These are phyloP conservation scores for Herminia tarsipennalis DNA, from an alignment of 2,888 invertebrate genomes.

Conservation along the genomic window DNA sequence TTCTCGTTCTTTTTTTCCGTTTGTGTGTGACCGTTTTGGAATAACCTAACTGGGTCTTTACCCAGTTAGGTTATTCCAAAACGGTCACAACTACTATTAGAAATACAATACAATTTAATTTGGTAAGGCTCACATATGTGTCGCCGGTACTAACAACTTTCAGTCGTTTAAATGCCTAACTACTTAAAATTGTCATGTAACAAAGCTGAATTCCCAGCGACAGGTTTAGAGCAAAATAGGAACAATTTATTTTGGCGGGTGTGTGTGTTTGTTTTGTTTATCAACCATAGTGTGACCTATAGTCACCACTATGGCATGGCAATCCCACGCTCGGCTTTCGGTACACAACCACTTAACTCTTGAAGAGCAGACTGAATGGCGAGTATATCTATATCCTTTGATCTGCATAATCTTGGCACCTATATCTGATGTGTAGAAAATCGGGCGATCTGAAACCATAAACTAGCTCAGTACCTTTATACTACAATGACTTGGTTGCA, in stretches of 20 bases:
- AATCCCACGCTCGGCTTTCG: slow-evolving; percentile 67
- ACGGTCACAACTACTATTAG: too few relatives aligned
- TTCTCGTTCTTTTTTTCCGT: too few relatives aligned
- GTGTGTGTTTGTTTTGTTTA: slow-evolving; percentile 72
- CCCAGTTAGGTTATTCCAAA: neutral
- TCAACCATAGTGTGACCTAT: slow-evolving; percentile 73
- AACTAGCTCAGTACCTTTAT: slow-evolving; percentile 1
- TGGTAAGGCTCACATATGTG: too few relatives aligned
- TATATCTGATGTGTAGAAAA: slow-evolving; percentile 72
- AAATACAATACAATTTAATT: too few relatives aligned
- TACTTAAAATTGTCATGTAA: too few relatives aligned
- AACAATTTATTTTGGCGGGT: slow-evolving; percentile 57
- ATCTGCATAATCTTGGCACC: slow-evolving; percentile 75
- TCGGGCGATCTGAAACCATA: slow-evolving; percentile 61
- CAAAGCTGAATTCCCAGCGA: too few relatives aligned
- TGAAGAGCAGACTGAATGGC: slow-evolving; percentile 78
- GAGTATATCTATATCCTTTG: slow-evolving; percentile 72
- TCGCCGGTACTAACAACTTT: too few relatives aligned
- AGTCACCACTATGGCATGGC: slow-evolving; percentile 75
- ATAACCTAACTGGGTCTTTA: too few relatives aligned
- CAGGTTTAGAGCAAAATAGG: too few relatives aligned
- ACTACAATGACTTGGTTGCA: too few relatives aligned
- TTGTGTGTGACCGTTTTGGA: too few relatives aligned
- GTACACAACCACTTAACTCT: slow-evolving; percentile 76
- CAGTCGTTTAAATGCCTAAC: too few relatives aligned